Percentiles rank a stretch among this genome's conserved stretches.
phyloP scores from a whole-genome alignment of 2,888 invertebrate species.

The Nematopogon swammerdamellus region DNA sequence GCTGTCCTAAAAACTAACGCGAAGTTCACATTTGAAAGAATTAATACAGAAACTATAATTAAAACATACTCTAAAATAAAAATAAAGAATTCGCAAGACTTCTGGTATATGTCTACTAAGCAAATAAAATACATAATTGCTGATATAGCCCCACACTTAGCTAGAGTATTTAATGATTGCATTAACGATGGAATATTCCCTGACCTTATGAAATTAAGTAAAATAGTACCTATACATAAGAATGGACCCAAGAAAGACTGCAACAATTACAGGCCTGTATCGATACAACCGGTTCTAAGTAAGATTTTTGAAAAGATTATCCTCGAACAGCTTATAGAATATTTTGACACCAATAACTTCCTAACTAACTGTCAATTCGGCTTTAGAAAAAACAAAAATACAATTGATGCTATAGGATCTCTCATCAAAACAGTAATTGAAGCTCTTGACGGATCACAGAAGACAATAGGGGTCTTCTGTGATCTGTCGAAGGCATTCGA shows the following conservation, averaged over 20 bases:
- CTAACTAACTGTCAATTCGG: conserved; percentile 3
- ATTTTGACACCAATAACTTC: conserved; percentile 3
- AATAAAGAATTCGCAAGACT: not conserved
- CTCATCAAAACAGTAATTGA: conserved; percentile 1
- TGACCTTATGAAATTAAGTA: conserved; percentile 8
- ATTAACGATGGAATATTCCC: conserved; percentile 7
- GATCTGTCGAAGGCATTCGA: conserved; percentile 5
- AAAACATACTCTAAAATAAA: not conserved
- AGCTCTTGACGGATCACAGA: conserved; percentile 3
- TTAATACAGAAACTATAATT: too few relatives aligned
- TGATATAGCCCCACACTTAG: conserved; percentile 1
- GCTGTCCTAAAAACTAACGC: too few relatives aligned
- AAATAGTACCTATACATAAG: conserved; percentile 10
- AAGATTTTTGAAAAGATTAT: conserved; percentile 5
- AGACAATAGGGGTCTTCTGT: not conserved
- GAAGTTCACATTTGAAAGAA: too few relatives aligned
- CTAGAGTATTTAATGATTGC: conserved; percentile 8
- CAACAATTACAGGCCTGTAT: conserved; percentile 5
- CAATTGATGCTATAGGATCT: conserved; percentile 3
- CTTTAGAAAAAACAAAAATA: conserved; percentile 1
- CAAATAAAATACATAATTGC: not conserved
- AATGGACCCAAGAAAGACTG: conserved; percentile 7
- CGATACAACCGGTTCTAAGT: conserved; percentile 3
- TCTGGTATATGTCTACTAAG: not conserved
- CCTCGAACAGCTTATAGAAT: conserved; percentile 1